Percentiles rank a stretch among this genome's conserved stretches.
Conservation (phyloP, 2,888 invertebrate genomes). For the Teinopalpus imperialis region DNA sequence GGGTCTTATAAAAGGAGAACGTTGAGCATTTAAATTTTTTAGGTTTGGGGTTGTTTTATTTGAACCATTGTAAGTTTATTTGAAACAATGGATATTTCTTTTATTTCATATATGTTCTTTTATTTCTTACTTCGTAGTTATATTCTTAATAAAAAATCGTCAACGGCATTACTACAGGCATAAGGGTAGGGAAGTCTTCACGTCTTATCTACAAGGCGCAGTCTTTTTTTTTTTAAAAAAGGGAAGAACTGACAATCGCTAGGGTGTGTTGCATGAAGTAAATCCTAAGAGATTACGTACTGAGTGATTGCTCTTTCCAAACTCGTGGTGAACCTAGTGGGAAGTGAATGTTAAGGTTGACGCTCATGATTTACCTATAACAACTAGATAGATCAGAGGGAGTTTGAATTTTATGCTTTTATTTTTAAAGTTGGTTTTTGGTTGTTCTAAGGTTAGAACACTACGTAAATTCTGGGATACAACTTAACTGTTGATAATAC, state of each 20-base stretch:
- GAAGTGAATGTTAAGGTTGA: constrained; percentile 65
- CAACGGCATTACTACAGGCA: too few species aligned
- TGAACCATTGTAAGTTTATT: constrained; percentile 43
- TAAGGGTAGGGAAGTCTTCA: constrained; percentile 18
- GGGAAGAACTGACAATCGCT: constrained; percentile 50
- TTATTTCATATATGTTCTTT: too few species aligned
- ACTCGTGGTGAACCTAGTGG: constrained; percentile 57
- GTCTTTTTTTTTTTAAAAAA: constrained; percentile 68
- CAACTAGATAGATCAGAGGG: constrained; percentile 9
- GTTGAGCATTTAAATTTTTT: constrained; percentile 59
- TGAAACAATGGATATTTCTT: too few species aligned
- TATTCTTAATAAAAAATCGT: too few species aligned
- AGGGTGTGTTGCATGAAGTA: constrained; percentile 50
- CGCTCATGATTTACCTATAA: constrained; percentile 62
- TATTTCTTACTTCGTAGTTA: too few species aligned
- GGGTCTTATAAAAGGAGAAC: constrained; percentile 7
- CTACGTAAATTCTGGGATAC: constrained; percentile 62
- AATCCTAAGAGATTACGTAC: constrained; percentile 77
- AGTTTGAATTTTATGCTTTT: constrained; percentile 37
- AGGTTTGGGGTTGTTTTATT: constrained; percentile 42
- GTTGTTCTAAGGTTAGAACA: too few species aligned
- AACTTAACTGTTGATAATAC: too few species aligned
- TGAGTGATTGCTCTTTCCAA: constrained; percentile 78
- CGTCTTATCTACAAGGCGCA: constrained; percentile 64
- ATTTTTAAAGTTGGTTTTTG: constrained; percentile 41